Percentiles rank a stretch among this genome's conserved stretches.
phyloP scores from a whole-genome alignment of 1,140 invertebrate genomes.

The Harpegnathos saltator region DNA sequence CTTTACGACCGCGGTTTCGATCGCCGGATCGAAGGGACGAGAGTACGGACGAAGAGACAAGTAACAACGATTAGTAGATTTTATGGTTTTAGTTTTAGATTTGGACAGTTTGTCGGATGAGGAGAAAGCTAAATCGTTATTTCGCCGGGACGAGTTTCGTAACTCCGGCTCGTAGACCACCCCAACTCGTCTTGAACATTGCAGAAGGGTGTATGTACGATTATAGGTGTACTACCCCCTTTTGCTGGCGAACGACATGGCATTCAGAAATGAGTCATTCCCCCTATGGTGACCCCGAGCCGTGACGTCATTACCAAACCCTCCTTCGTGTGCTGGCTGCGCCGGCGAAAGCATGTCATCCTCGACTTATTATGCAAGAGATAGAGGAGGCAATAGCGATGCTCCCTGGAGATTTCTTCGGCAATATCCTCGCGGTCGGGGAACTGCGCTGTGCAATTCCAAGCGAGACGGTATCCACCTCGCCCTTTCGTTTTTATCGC shows the following conservation, averaged over 20 bases:
- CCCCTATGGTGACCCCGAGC: conserved; percentile 66
- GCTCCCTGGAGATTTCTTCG: conserved; percentile 25
- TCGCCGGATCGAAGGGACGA: too few species aligned
- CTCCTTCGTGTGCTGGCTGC: neutral
- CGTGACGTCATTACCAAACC: conserved; percentile 75
- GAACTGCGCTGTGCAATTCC: neutral
- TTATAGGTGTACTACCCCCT: conserved; percentile 60
- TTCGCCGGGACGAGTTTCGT: conserved; percentile 25
- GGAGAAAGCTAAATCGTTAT: neutral
- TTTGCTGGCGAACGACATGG: conserved; percentile 41
- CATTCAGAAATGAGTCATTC: conserved; percentile 79
- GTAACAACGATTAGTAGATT: too few species aligned
- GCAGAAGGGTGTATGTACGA: conserved; percentile 64
- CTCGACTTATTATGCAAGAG: conserved; percentile 77
- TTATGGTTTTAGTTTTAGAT: neutral
- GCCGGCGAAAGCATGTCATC: conserved; percentile 71
- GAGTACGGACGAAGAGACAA: too few species aligned
- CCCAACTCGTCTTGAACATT: conserved; percentile 56
- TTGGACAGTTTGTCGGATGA: neutral
- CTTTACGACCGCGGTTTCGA: too few species aligned
- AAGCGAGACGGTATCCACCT: neutral
- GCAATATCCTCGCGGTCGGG: neutral
- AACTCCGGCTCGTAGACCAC: conserved; percentile 16
- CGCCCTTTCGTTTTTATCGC: neutral
- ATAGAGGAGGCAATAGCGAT: conserved; percentile 18